These are phyloP conservation scores for Megalops atlanticus DNA, from an alignment of 2,113 vertebrate genomes.

Conservation along the genomic window DNA sequence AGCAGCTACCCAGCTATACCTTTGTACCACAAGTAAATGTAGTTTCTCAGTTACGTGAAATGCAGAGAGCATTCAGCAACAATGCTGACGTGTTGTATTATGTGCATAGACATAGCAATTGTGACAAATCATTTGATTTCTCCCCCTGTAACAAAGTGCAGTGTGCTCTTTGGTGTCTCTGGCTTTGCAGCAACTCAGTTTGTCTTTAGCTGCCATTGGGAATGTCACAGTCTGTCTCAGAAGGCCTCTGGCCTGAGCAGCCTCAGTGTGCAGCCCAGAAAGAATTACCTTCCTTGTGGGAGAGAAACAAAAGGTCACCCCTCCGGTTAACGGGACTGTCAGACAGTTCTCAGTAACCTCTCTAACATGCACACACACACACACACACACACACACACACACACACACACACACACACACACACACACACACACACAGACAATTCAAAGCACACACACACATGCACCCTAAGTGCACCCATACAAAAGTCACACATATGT, in stretches of 20 bases:
- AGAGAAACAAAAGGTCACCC: conserved; percentile 29
- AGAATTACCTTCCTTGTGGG: not conserved
- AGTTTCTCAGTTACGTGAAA: not conserved
- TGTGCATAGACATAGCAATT: conserved; percentile 1
- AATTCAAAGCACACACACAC: not conserved
- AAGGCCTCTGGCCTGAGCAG: not conserved
- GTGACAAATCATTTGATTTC: conserved; percentile 13
- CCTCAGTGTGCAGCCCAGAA: conserved; percentile 12
- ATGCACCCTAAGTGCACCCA: too few relatives aligned
- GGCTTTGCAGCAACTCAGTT: not conserved
- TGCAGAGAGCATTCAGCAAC: not conserved
- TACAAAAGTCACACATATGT: not conserved
- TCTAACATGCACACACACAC: not conserved
- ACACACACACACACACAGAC: not conserved
- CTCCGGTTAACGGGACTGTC: conserved; percentile 23
- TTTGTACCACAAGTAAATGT: not conserved
- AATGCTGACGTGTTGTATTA: conserved; percentile 20
- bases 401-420: not conserved
- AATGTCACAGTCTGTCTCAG: conserved; percentile 19
- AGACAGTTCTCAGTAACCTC: too few relatives aligned
- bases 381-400: conserved; percentile 23
- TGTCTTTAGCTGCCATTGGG: conserved; percentile 18
- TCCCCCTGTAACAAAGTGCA: conserved; percentile 15
- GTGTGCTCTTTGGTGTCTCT: conserved; percentile 12
- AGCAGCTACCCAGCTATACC: not conserved